Conservation (phyloP, 1,140 invertebrate species). For the Hyles euphorbiae region DNA sequence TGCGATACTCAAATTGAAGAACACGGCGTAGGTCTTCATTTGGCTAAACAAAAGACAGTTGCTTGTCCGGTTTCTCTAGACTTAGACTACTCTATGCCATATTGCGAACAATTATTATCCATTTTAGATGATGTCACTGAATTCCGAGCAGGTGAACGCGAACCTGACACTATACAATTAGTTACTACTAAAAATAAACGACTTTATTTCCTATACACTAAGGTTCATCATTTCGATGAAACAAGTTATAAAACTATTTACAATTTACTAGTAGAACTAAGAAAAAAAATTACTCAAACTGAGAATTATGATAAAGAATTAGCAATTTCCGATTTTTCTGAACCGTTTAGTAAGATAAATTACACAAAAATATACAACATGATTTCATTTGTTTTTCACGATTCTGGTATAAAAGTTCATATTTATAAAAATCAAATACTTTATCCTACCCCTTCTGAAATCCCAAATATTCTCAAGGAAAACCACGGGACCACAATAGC, state of each 20-base stretch:
- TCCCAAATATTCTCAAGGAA: slow-evolving; percentile 6
- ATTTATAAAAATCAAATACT: slow-evolving; percentile 3
- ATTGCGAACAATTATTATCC: slow-evolving; percentile 29
- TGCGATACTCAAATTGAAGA: slow-evolving; percentile 24
- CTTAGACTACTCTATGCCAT: slow-evolving; percentile 30
- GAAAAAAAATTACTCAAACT: slow-evolving; percentile 7
- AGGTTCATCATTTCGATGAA: slow-evolving; percentile 34
- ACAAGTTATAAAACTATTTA: slow-evolving; percentile 22
- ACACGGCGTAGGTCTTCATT: slow-evolving; percentile 16
- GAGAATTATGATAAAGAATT: slow-evolving; percentile 6
- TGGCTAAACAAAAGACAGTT: slow-evolving; percentile 19
- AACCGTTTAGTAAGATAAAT: slow-evolving; percentile 13
- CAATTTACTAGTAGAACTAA: slow-evolving; percentile 24
- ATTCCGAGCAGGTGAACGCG: slow-evolving; percentile 24
- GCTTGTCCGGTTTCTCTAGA: slow-evolving; percentile 29
- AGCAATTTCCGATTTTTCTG: slow-evolving; percentile 15
- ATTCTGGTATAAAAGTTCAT: slow-evolving; percentile 14
- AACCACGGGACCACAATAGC: neutral
- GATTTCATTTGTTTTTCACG: slow-evolving; percentile 16
- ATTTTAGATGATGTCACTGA: slow-evolving; percentile 18
- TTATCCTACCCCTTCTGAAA: slow-evolving; percentile 3
- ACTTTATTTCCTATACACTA: slow-evolving; percentile 30
- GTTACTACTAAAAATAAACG: slow-evolving; percentile 21
- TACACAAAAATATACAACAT: slow-evolving; percentile 23
- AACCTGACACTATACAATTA: slow-evolving; percentile 18